Evolutionary conservation across 2,113 vertebrate genomes (phyloP), one percentile per base, ranked within the genome.

Genomic region (Pluvianellus socialis): DNA sequence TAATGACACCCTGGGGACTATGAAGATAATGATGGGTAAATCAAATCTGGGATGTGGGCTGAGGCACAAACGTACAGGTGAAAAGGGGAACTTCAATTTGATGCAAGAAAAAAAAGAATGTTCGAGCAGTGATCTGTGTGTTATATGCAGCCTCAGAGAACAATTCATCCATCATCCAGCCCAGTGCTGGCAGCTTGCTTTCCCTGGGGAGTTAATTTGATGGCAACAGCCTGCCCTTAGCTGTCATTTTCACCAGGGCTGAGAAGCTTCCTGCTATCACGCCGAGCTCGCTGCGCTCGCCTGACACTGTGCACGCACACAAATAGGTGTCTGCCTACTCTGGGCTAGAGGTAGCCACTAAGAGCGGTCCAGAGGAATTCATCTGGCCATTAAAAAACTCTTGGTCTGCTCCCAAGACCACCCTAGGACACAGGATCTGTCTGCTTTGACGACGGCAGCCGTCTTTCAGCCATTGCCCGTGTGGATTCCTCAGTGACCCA

Each of bases 141-240:
- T 83, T 90, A 14, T n/a, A n/a, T 61, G 50, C 40, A 91, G 50
- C 76, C 86, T 90, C 42, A 45, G 86, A 94, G 88, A 94, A 66
- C 86, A 72, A 73, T 86, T 77, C 79, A 86, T 92, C 88, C 79
- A 74, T 95, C 94, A 84, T 80, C 86, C 86, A 91, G 50, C 40
- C 59, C 32, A 17, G 32, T 80, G 58, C 83, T 97, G 91, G 82
- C 94, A 95, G 59, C 67, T 94, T 83, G 28, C 68, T 91, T 95
- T 92, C 94, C 72, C 72, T 26, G 28, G 88, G 38, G 88, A 86
- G 22, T 92, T 94, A 92, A 96, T 95, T 94, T 92, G 76, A 80
- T 92, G 82, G 59, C 79, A 91, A 28, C 59, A 7, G 14, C 32
- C 45, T 95, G 86, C 82, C 91, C 89, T 92, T 66, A 88, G 53